These are phyloP conservation scores for Trematomus loennbergii DNA, from an alignment of 2,113 vertebrate genomes.

Conservation along the genomic window DNA sequence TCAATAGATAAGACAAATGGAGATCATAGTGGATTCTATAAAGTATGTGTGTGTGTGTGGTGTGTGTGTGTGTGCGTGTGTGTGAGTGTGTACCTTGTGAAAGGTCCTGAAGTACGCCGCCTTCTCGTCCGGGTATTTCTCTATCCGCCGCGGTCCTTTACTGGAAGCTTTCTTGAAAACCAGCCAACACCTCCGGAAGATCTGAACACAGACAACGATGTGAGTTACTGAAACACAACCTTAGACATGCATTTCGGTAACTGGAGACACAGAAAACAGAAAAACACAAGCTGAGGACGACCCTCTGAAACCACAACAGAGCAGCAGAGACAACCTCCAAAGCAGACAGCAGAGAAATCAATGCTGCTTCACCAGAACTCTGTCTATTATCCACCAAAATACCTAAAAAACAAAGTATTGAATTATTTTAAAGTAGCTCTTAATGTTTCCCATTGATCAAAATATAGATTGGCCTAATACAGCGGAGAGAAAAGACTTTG, in stretches of 20 bases:
- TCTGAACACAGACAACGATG: constrained; percentile 85
- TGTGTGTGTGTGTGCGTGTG: constrained; percentile 4
- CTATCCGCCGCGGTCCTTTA: constrained; percentile 96
- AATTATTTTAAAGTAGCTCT: constrained; percentile 2
- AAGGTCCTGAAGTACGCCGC: constrained; percentile 98
- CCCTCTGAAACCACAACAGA: background rate
- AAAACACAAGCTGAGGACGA: constrained; percentile 19
- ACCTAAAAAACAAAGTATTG: background rate
- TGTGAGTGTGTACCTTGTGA: constrained; percentile 88
- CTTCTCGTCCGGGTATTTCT: constrained; percentile 99
- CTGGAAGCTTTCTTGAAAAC: constrained; percentile 99
- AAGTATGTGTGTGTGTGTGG: background rate
- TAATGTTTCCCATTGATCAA: constrained; percentile 8
- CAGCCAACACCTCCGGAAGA: constrained; percentile 97
- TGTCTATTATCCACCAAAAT: background rate
- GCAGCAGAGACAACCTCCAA: background rate
- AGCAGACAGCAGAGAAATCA: background rate
- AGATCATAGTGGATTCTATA: background rate
- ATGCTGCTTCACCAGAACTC: background rate
- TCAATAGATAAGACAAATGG: background rate
- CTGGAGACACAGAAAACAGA: constrained; percentile 14
- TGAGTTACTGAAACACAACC: constrained; percentile 30
- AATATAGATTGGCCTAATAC: constrained; percentile 16
- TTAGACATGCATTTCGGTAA: constrained; percentile 13
- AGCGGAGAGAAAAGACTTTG: background rate